Conservation (phyloP, 2,888 invertebrate species). For the Callyntrura sp. region DNA sequence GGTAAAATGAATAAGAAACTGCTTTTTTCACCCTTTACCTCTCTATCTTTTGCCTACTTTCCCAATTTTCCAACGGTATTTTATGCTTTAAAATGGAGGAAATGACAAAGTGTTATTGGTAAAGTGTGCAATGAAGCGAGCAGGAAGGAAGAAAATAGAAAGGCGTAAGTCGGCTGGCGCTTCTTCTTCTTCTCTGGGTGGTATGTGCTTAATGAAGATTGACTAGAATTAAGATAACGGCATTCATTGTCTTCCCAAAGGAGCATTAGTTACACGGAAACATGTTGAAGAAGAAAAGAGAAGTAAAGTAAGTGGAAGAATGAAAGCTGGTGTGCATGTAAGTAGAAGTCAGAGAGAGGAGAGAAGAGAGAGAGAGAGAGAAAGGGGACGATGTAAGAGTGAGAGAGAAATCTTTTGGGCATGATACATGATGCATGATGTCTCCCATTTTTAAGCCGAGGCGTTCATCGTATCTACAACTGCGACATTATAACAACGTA, state of each 20-base stretch:
- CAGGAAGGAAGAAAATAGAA: conserved; percentile 61
- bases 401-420: conserved; percentile 18
- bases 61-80: conserved; percentile 46
- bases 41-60: conserved; percentile 4
- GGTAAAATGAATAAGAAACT: neutral
- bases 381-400: neutral
- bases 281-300: neutral
- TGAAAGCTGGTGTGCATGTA: too few species aligned
- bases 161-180: conserved; percentile 72
- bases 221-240: conserved; percentile 81
- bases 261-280: conserved; percentile 19
- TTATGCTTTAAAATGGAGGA: conserved; percentile 71
- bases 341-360: neutral
- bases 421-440: conserved; percentile 70
- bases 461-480: neutral
- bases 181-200: conserved; percentile 46
- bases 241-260: conserved; percentile 27
- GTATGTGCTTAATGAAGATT: conserved; percentile 81
- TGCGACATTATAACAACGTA: neutral
- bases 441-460: conserved; percentile 57
- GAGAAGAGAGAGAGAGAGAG: conserved; percentile 3
- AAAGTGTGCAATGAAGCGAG: conserved; percentile 79
- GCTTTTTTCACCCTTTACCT: neutral
- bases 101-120: conserved; percentile 79
- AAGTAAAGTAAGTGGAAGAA: conserved; percentile 31